A percentile compares a stretch with the other conserved stretches of the same genome.
Conservation (phyloP, 2,113 vertebrate genomes). For the Aphelocoma coerulescens region DNA sequence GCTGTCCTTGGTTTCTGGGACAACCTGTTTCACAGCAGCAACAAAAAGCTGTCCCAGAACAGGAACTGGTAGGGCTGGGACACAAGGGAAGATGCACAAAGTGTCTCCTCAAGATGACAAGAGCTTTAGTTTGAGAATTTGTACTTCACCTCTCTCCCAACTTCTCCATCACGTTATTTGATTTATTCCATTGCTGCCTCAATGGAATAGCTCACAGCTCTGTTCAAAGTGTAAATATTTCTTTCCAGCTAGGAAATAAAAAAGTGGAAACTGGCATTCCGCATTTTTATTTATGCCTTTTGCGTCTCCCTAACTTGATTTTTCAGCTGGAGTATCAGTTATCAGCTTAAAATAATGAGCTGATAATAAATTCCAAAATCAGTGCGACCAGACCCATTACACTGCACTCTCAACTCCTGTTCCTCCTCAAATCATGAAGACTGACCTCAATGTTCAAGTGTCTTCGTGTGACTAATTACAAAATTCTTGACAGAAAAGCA, state of each 20-base stretch:
- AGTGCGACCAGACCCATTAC: not conserved
- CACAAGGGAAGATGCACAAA: not conserved
- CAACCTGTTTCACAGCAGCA: not conserved
- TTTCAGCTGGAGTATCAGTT: not conserved
- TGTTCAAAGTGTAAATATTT: not conserved
- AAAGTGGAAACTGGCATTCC: not conserved
- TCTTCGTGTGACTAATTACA: not conserved
- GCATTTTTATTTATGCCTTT: not conserved
- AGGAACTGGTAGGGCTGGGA: not conserved
- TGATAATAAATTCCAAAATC: not conserved
- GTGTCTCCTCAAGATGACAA: not conserved
- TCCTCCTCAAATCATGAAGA: not conserved
- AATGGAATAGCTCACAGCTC: not conserved
- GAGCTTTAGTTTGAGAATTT: not conserved
- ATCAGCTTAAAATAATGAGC: not conserved
- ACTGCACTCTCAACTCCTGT: not conserved
- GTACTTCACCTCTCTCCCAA: not conserved
- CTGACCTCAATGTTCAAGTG: not conserved
- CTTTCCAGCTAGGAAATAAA: not conserved
- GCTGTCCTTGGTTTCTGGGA: not conserved
- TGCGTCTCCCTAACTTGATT: not conserved
- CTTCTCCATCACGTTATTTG: not conserved
- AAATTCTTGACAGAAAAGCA: not conserved
- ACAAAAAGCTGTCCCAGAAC: not conserved
- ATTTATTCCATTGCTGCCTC: not conserved